Base-by-base conservation (phyloP, 1,140 invertebrate genomes). In the Papilio machaon region DNA sequence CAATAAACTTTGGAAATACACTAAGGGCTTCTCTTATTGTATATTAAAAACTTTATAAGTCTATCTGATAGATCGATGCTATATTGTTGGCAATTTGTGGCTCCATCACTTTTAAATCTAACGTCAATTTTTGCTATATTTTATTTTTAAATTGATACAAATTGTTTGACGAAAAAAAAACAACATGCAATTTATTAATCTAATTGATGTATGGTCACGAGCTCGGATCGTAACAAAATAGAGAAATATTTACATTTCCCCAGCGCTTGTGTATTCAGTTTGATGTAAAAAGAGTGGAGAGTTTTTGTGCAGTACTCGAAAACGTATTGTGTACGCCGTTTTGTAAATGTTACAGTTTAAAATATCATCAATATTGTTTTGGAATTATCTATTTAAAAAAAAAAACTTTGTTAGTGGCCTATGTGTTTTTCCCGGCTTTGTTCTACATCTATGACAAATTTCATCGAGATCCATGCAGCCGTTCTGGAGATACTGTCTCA, bases 151-250 rank as follows among this genome's bases (percentile, higher is more conserved):
- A 64, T 64, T 64, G 60, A 64, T 30, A 64, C 60, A 64, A 64
- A 64, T 64, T 64, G 60, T 64, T 64, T 64, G 19, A 64, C 60
- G 7, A n/a, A 64, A 64, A 64, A 58, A 15, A 64, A 30, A 64
- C 60, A 64, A 64, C 60, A 17, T 13, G 23, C 60, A 64, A 64
- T 64, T 64, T 64, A 64, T 64, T 64, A 64, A 64, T 30, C 23
- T 64, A 30, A 64, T 64, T 64, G 60, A 64, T 64, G 60, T 64
- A 30, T 30, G 60, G 60, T 30, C 60, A 64, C 60, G 60, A 64
- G 60, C 23, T 23, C 23, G 60, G 60, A 64, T 64, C 60, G 19
- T 13, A 30, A 64, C 60, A 64, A 30, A 64, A 64, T 64, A 43
- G 15, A 52, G 10, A 52, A 52, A 52, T 11, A 52, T 52, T 52